These are phyloP conservation scores for Pituophis catenifer DNA, from an alignment of 2,113 vertebrate genomes.

Conservation along the genomic window DNA sequence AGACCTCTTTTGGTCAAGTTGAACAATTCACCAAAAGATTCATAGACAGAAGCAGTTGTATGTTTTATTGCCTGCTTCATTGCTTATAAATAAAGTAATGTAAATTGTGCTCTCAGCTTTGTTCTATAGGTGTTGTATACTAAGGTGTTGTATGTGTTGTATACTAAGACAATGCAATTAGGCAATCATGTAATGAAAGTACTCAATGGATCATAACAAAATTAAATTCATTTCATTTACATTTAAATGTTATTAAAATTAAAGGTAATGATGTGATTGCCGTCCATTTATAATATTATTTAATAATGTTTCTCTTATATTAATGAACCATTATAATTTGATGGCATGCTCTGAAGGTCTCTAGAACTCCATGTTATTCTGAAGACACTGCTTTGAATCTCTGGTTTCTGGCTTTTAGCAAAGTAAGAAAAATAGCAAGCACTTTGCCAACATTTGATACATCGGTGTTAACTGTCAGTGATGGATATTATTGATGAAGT, in stretches of 20 bases:
- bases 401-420: not conserved
- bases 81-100: not conserved
- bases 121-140: too few species aligned
- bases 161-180: not conserved
- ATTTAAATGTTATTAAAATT: not conserved
- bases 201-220: not conserved
- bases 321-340: not conserved
- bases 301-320: not conserved
- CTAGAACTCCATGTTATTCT: not conserved
- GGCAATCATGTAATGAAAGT: not conserved
- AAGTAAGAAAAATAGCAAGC: not conserved
- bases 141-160: too few species aligned
- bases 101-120: not conserved
- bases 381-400: not conserved
- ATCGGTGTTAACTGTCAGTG: not conserved
- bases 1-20: slow-evolving; percentile 8
- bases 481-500: not conserved
- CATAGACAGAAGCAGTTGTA: not conserved
- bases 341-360: not conserved
- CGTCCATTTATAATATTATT: not conserved
- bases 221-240: not conserved
- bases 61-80: not conserved
- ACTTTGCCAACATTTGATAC: not conserved
- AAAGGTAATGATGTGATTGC: not conserved
- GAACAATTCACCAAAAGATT: not conserved